Conservation (phyloP, 2,888 invertebrate genomes). For the Ectropis crepuscularia region DNA sequence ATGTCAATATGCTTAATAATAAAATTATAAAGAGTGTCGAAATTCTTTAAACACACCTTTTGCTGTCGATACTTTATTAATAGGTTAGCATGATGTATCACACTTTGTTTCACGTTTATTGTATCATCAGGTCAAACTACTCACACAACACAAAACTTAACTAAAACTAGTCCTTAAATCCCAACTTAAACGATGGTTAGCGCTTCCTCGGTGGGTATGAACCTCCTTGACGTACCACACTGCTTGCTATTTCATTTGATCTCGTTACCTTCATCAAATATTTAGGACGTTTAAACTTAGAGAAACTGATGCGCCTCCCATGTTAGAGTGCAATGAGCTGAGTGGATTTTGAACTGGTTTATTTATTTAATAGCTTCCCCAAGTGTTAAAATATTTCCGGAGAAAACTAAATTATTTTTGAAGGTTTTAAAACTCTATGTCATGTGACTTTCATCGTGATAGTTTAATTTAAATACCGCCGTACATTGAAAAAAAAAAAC, state of each 20-base stretch:
- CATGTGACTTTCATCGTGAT: too few species aligned
- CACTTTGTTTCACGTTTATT: too few species aligned
- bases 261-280: constrained; percentile 80
- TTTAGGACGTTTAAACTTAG: constrained; percentile 78
- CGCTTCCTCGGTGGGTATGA: constrained; percentile 18
- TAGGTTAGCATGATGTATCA: too few species aligned
- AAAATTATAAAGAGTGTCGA: too few species aligned
- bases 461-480: too few species aligned
- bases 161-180: background rate
- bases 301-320: constrained; percentile 61
- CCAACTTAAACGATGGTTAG: constrained; percentile 13
- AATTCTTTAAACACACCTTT: too few species aligned
- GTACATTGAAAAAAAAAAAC: too few species aligned
- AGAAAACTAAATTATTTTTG: background rate
- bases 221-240: constrained; percentile 31
- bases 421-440: background rate
- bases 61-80: too few species aligned
- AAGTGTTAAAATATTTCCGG: constrained; percentile 6
- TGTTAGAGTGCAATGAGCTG: constrained; percentile 60
- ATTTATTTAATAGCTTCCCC: constrained; percentile 37
- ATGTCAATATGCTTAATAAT: too few species aligned
- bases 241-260: constrained; percentile 73
- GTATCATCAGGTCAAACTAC: background rate
- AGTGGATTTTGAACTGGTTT: constrained; percentile 36
- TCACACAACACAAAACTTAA: background rate